A percentile compares a stretch with the other conserved stretches of the same genome.
These are phyloP conservation scores for Lynx canadensis DNA, from an alignment of 2,113 vertebrate genomes.

Conservation along the genomic window DNA sequence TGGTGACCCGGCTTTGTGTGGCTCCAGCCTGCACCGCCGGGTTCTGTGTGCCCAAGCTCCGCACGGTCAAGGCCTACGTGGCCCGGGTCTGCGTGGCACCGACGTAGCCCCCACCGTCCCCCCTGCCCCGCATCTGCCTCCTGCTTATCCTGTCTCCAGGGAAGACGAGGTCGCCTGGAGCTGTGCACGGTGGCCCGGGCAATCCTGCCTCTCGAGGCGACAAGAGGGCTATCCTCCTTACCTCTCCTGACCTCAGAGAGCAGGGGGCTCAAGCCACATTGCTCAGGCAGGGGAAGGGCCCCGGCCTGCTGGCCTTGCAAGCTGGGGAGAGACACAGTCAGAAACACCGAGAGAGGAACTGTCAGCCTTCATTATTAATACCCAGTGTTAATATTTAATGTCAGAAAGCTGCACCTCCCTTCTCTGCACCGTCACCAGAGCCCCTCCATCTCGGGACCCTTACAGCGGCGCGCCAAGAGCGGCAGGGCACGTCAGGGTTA, in stretches of 20 bases:
- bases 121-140: not conserved
- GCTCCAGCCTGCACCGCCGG: too few species aligned
- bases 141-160: slow-evolving; percentile 82
- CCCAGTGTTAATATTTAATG: slow-evolving; percentile 97
- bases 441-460: slow-evolving; percentile 81
- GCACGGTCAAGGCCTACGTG: too few species aligned
- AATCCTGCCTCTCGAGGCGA: slow-evolving; percentile 86
- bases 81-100: too few species aligned
- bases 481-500: slow-evolving; percentile 69
- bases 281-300: slow-evolving; percentile 78
- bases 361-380: slow-evolving; percentile 97
- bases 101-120: not conserved
- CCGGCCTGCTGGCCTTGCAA: slow-evolving; percentile 82
- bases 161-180: slow-evolving; percentile 85
- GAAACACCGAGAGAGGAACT: slow-evolving; percentile 90
- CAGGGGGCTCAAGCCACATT: slow-evolving; percentile 85
- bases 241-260: slow-evolving; percentile 89
- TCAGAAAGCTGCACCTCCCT: slow-evolving; percentile 91
- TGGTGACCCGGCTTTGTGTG: not conserved
- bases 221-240: slow-evolving; percentile 89
- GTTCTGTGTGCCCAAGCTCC: too few species aligned
- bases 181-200: slow-evolving; percentile 80
- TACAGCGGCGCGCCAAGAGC: slow-evolving; percentile 73
- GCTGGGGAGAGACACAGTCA: slow-evolving; percentile 85
- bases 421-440: slow-evolving; percentile 84